Evolutionary conservation across 1,140 invertebrate genomes (phyloP).

Genomic region (Pygmarrhopalites habei): DNA sequence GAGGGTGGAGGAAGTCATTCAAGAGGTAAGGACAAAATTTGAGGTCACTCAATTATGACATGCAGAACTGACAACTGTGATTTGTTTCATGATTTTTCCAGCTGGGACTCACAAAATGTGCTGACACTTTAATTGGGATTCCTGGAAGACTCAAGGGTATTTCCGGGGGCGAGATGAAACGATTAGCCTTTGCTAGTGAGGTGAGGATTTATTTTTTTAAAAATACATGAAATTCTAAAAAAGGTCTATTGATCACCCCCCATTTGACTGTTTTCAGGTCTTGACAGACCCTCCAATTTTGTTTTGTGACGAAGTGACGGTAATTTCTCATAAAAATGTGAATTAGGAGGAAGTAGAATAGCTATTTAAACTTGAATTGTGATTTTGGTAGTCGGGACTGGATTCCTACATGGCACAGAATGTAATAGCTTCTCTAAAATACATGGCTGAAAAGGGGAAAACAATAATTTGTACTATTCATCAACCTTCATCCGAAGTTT

Average conservation of each 20-base stretch:
- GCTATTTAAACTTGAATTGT: too few species aligned
- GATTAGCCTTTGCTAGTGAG: constrained; percentile 92
- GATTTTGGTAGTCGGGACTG: constrained; percentile 59
- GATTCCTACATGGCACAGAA: constrained; percentile 66
- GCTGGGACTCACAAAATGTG: constrained; percentile 76
- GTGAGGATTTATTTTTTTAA: constrained; percentile 47
- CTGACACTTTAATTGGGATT: constrained; percentile 78
- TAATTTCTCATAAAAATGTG: too few species aligned
- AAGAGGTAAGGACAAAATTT: constrained; percentile 57
- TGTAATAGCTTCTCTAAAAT: constrained; percentile 75
- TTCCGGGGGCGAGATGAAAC: constrained; percentile 90
- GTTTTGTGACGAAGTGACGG: constrained; percentile 78
- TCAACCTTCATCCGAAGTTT: constrained; percentile 91
- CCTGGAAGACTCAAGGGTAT: constrained; percentile 81
- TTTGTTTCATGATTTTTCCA: constrained; percentile 42
- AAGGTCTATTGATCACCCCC: neutral
- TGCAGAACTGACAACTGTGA: neutral
- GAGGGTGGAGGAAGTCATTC: constrained; percentile 82
- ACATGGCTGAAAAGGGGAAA: constrained; percentile 71
- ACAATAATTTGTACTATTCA: constrained; percentile 92
- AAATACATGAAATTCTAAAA: neutral
- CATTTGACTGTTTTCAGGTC: constrained; percentile 51
- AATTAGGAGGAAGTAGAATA: too few species aligned
- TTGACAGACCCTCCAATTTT: constrained; percentile 88
- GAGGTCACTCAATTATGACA: neutral